Percentiles rank a stretch among this genome's conserved stretches.
phyloP scores from a whole-genome alignment of 2,797 vertebrate species.

The Cirrhinus molitorella region DNA sequence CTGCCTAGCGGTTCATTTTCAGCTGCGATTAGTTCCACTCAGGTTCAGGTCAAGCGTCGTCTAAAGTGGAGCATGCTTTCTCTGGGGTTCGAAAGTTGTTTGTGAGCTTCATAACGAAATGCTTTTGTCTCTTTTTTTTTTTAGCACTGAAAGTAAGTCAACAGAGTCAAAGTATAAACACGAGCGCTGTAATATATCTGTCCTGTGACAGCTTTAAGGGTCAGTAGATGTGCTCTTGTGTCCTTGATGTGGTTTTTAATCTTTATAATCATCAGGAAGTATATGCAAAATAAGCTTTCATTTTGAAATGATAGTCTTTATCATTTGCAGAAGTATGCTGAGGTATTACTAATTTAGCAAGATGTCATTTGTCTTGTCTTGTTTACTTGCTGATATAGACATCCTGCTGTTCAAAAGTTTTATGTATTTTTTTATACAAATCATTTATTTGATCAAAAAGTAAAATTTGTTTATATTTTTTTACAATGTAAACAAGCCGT shows the following conservation, averaged over 20 bases:
- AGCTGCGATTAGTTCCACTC: conserved; percentile 10
- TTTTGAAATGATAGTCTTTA: background rate
- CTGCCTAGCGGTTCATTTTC: conserved; percentile 21
- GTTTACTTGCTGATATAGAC: background rate
- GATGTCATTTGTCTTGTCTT: background rate
- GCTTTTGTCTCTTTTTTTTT: conserved; percentile 20
- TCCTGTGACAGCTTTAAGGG: background rate
- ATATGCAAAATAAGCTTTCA: background rate
- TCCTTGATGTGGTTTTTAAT: conserved; percentile 1
- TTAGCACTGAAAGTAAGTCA: conserved; percentile 1
- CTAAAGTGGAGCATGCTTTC: conserved; percentile 1
- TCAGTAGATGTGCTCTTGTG: background rate
- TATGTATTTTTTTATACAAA: background rate
- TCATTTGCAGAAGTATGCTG: background rate
- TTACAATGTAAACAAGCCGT: background rate
- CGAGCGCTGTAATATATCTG: background rate
- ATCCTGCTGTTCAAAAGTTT: background rate
- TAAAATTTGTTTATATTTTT: no score
- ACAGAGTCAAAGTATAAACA: conserved; percentile 37
- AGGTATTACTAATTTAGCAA: background rate
- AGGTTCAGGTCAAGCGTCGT: conserved; percentile 22
- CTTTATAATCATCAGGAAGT: no score
- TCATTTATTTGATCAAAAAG: background rate
- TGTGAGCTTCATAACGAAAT: conserved; percentile 23
- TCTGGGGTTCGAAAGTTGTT: background rate